Evolutionary conservation across 2,888 invertebrate genomes (phyloP).

Genomic region (Ommatoiulus sabulosus): DNA sequence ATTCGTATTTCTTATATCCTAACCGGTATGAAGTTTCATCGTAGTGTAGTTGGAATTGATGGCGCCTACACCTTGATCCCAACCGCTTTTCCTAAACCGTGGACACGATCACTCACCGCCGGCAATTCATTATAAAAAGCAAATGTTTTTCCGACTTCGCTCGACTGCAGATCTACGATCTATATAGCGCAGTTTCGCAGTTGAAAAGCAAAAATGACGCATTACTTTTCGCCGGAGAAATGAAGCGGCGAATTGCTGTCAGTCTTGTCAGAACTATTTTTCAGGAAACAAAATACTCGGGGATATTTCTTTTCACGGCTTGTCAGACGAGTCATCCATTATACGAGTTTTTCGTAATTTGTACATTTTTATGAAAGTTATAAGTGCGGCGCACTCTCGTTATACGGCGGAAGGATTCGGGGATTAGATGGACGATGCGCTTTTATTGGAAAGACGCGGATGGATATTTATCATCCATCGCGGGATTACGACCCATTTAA

Average conservation of each 20-base stretch:
- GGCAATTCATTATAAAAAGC: not conserved
- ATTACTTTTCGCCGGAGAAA: not conserved
- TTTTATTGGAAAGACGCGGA: too few species aligned
- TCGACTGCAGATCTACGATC: not conserved
- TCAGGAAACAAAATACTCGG: not conserved
- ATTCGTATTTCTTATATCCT: not conserved
- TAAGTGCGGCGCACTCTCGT: too few species aligned
- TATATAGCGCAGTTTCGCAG: not conserved
- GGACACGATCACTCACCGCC: not conserved
- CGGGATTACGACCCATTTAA: too few species aligned
- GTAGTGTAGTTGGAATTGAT: not conserved
- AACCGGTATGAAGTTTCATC: not conserved
- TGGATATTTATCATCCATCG: too few species aligned
- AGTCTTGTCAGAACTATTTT: too few species aligned
- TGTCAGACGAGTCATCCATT: not conserved
- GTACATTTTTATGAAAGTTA: not conserved
- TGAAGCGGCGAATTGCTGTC: too few species aligned
- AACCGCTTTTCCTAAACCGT: not conserved
- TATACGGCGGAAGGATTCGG: too few species aligned
- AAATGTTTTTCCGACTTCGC: not conserved
- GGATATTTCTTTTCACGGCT: not conserved
- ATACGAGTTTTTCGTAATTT: not conserved
- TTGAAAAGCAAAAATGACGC: not conserved
- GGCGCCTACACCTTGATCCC: not conserved
- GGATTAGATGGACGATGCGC: too few species aligned